Evolutionary conservation across 2,888 invertebrate genomes (phyloP).

Genomic region (Tetropium fuscum): DNA sequence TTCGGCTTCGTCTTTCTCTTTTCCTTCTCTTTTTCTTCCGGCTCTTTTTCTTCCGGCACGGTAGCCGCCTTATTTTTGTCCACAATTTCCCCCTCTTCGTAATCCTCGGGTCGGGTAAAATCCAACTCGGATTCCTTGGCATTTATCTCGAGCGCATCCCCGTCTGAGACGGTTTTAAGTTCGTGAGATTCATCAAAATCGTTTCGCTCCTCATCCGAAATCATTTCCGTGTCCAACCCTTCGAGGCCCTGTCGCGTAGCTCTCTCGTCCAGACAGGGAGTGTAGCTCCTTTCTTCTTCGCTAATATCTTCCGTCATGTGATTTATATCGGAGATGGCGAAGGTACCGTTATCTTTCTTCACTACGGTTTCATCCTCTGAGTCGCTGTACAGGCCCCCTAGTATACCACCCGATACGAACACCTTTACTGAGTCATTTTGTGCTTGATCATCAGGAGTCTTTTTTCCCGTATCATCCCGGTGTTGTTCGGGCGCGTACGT

Average conservation of each 20-base stretch:
- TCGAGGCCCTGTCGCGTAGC: slow-evolving; percentile 62
- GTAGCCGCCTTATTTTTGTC: slow-evolving; percentile 62
- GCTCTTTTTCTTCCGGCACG: slow-evolving; percentile 33
- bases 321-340: slow-evolving; percentile 60
- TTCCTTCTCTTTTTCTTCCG: too few relatives aligned
- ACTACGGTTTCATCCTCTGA: slow-evolving; percentile 62
- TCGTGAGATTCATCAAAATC: slow-evolving; percentile 72
- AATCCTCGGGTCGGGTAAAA: slow-evolving; percentile 64
- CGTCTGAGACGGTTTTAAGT: slow-evolving; percentile 61
- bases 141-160: slow-evolving; percentile 64
- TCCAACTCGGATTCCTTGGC: slow-evolving; percentile 66
- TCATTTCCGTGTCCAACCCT: slow-evolving; percentile 79
- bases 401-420: slow-evolving; percentile 32
- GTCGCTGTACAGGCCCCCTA: slow-evolving; percentile 59
- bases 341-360: slow-evolving; percentile 52
- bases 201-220: slow-evolving; percentile 79
- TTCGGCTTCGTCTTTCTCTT: slow-evolving; percentile 54
- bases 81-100: slow-evolving; percentile 72
- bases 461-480: not conserved
- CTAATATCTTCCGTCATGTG: slow-evolving; percentile 75
- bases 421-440: not conserved
- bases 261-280: slow-evolving; percentile 78
- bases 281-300: slow-evolving; percentile 78
- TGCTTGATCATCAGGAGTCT: not conserved
- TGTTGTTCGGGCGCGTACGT: not conserved